Base-by-base conservation (phyloP, 1,140 invertebrate genomes). In the Brachionus paranguensis region DNA sequence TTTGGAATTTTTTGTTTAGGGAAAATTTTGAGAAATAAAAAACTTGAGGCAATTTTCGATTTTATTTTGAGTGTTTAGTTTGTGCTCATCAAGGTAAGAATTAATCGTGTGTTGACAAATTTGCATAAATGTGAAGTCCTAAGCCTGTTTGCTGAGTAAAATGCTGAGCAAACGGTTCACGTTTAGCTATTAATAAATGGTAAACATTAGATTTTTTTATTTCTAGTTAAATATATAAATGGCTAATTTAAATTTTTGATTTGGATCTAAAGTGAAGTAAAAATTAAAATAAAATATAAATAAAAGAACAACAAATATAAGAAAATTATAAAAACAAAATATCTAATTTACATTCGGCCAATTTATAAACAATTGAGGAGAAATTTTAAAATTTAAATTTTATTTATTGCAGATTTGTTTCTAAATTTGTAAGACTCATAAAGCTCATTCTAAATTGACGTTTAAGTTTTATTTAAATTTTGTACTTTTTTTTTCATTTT, bases 211-310 rank as follows among this genome's bases (percentile, higher is more conserved):
- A 3, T 37, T 37, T 37, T 6, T 37, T 7, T 7, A 37, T 37
- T 37, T 6, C 33, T 37, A 37, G 6, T 5, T 11, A 47, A 47
- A 47, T 47, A 43, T 72, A 43, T 45, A 43, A 45, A 72, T 72
- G 37, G 37, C 68, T 72, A 72, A 72, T 72, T 72, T 72, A 43
- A 72, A 72, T 72, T 72, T 72, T 72, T 72, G 33, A 72, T 72
- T 72, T 43, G 14, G 43, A 45, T 17, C 12, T 10, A 60, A 60
- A 24, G 53, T 10, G 10, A 60, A 60, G 17, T 20, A 45, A 74
- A 76, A 76, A 76, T 76, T 76, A 76, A 76, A 76, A 76, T 76
- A 76, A 76, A 47, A 76, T 33, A 76, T 76, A 50, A 76, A 76
- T 76, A 76, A 76, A 76, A 53, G 3, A 76, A 27, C 12, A 50